Evolutionary conservation across 2,113 vertebrate genomes (phyloP), one percentile per base, ranked within the genome.

Genomic region (Actenoides hombroni): DNA sequence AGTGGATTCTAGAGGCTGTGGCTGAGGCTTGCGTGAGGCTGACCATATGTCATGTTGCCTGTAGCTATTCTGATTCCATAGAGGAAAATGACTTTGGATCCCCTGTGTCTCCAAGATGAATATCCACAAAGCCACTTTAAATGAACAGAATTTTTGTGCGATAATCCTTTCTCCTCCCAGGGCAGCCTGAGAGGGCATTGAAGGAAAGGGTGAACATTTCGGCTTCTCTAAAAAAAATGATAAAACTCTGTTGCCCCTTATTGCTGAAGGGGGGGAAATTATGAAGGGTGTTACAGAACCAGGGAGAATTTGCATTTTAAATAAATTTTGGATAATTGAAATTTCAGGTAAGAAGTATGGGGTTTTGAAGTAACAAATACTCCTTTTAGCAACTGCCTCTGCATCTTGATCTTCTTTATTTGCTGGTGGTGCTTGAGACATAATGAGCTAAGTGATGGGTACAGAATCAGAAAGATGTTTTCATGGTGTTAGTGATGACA

Each of bases 1-100:
- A 23, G 19, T 80, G 67, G 35, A 48, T 53, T 90, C 44, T 37
- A 79, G 5, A 67, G 67, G 28, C 39, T 59, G 56, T 61, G 67
- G 20, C 40, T 86, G 53, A 82, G 61, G 33, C 11, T 37, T 74
- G 28, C 1, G 6, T 8, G 25, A 89, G n/a, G n/a, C 53, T 76
- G 74, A 42, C 28, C 8, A 0, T 6, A 9, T 48, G 7, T 71
- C 64, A 44, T 84, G 31, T 78, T 78, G 20, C 0, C 0, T 61
- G 53, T 29, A 69, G 67, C 57, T 90, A 19, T 54, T 77, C 29
- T 87, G 57, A 33, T 65, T 85, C 40, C 16, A 3, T 9, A 19
- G 37, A 81, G 39, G 31, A 14, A 37, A 57, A 13, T 76, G 44
- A 31, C 16, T 57, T 76, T 19, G 44, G 14, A 26, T 80, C 21